Conservation (phyloP, 2,888 invertebrate species). For the Drosophila kanekoi region DNA sequence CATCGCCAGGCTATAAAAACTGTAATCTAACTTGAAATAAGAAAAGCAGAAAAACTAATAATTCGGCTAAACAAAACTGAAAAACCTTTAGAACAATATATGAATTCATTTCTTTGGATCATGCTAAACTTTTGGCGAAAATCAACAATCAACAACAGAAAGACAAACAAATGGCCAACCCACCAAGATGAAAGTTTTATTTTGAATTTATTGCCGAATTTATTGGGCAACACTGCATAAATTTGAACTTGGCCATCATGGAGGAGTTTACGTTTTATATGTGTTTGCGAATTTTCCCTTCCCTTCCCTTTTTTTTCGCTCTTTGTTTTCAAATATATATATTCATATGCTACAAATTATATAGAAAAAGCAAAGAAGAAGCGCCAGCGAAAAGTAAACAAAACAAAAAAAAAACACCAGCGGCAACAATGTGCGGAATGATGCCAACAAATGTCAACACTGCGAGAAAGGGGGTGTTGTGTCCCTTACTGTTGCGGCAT, state of each 20-base stretch:
- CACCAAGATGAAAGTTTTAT: conserved; percentile 75
- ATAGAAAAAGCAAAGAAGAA: conserved; percentile 76
- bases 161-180: conserved; percentile 49
- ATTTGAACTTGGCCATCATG: conserved; percentile 74
- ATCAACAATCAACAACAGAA: conserved; percentile 47
- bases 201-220: conserved; percentile 80
- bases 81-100: conserved; percentile 30
- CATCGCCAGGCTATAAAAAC: background rate
- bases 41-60: conserved; percentile 26
- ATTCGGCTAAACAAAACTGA: conserved; percentile 7
- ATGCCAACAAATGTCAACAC: conserved; percentile 79
- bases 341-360: conserved; percentile 82
- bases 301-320: conserved; percentile 25
- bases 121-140: conserved; percentile 43
- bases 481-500: background rate
- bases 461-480: conserved; percentile 14
- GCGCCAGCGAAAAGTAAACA: conserved; percentile 66
- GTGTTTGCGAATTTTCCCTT: conserved; percentile 11
- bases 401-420: conserved; percentile 67
- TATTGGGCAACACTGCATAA: conserved; percentile 80
- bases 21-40: conserved; percentile 3
- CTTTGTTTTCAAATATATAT: conserved; percentile 54
- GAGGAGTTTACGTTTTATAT: conserved; percentile 56
- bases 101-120: conserved; percentile 46
- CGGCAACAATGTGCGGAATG: conserved; percentile 78